These are phyloP conservation scores for Eufriesea mexicana DNA, from an alignment of 1,140 invertebrate genomes.

Conservation along the genomic window DNA sequence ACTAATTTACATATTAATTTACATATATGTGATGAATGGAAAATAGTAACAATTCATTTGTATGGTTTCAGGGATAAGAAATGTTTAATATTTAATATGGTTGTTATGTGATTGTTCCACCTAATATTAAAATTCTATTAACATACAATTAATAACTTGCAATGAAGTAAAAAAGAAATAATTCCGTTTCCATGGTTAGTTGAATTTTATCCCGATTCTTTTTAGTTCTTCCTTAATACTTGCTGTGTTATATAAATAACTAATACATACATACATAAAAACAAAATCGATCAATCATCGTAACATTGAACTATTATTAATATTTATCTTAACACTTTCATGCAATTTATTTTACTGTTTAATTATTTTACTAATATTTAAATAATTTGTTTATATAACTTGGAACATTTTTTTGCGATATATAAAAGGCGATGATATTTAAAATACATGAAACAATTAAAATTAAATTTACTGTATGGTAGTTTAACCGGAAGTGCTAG, in stretches of 20 bases:
- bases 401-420: not conserved
- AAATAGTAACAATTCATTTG: no score
- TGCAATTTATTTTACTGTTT: not conserved
- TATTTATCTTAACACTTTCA: not conserved
- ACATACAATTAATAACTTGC: no score
- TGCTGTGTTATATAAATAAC: not conserved
- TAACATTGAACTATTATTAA: not conserved
- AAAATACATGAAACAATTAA: not conserved
- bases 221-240: not conserved
- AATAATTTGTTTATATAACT: not conserved
- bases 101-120: no score
- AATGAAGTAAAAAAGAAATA: not conserved
- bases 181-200: not conserved
- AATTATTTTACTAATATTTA: not conserved
- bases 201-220: not conserved
- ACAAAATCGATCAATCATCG: not conserved
- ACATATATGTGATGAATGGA: no score
- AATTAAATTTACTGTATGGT: not conserved
- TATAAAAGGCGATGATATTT: not conserved
- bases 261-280: not conserved
- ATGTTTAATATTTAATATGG: no score
- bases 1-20: no score
- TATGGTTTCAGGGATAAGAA: no score
- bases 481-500: not conserved
- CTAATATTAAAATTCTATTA: no score